phyloP scores from a whole-genome alignment of 1,140 invertebrate genomes.

The Lutraria rhynchaena region DNA sequence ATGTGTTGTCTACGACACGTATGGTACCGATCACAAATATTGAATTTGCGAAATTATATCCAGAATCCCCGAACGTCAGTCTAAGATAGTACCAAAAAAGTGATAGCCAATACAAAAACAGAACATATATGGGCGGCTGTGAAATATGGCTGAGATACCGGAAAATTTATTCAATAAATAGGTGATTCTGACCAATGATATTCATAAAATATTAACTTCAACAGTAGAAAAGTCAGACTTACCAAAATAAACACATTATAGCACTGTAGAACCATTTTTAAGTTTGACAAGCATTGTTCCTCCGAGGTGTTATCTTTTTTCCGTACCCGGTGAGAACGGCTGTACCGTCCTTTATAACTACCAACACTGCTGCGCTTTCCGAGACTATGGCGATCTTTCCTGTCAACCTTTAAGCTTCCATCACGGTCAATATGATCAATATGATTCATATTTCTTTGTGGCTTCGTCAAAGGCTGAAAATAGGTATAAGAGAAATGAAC shows the following conservation, averaged over 20 bases:
- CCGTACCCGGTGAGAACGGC: constrained; percentile 11
- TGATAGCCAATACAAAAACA: too few species aligned
- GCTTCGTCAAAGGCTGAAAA: constrained; percentile 54
- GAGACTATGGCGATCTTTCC: constrained; percentile 41
- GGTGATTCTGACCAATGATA: too few species aligned
- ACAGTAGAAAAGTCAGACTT: too few species aligned
- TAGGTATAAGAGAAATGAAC: not conserved
- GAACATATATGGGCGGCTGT: too few species aligned
- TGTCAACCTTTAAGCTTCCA: constrained; percentile 17
- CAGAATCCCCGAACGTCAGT: too few species aligned
- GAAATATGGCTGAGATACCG: too few species aligned
- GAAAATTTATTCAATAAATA: too few species aligned
- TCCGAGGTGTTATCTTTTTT: constrained; percentile 17
- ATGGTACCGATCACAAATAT: too few species aligned
- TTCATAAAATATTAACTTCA: too few species aligned
- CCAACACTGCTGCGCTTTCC: constrained; percentile 42
- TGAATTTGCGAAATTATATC: too few species aligned
- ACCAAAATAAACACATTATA: constrained; percentile 58
- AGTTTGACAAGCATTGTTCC: constrained; percentile 36
- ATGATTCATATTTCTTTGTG: constrained; percentile 25
- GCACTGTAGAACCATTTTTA: constrained; percentile 51
- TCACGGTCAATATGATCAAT: constrained; percentile 29
- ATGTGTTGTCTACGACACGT: too few species aligned
- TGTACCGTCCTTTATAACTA: constrained; percentile 32
- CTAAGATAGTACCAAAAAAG: too few species aligned